Percentiles rank a stretch among this genome's conserved stretches.
Conservation (phyloP, 1,140 invertebrate genomes). For the Trichonephila clavipes region DNA sequence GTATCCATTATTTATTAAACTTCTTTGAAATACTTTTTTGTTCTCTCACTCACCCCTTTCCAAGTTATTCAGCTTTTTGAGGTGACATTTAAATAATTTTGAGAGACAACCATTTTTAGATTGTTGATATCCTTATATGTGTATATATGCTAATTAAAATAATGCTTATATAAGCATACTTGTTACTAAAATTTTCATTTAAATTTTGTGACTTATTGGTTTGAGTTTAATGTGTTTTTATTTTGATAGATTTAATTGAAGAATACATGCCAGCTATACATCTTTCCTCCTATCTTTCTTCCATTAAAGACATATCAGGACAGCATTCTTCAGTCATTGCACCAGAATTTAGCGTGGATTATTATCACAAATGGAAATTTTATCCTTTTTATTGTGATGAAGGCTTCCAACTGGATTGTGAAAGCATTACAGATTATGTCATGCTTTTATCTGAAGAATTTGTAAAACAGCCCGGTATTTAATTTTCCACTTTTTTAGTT, state of each 20-base stretch:
- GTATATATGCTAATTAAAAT: too few relatives aligned
- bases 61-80: too few relatives aligned
- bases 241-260: not conserved
- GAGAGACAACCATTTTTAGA: too few relatives aligned
- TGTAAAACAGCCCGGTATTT: not conserved
- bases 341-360: not conserved
- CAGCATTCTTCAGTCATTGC: not conserved
- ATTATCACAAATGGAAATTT: conserved; percentile 53
- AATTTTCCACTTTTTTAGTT: not conserved
- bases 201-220: not conserved
- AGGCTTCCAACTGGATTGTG: conserved; percentile 37
- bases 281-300: conserved; percentile 7
- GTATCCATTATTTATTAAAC: too few relatives aligned
- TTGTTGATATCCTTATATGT: too few relatives aligned
- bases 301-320: not conserved
- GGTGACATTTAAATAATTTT: too few relatives aligned
- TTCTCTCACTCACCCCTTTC: too few relatives aligned
- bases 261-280: not conserved
- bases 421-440: not conserved
- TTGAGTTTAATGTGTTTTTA: not conserved
- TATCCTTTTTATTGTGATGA: conserved; percentile 55
- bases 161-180: too few relatives aligned
- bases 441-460: too few relatives aligned
- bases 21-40: too few relatives aligned
- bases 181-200: not conserved